phyloP scores from a whole-genome alignment of 2,797 vertebrate species.

The Anabacerthia variegaticeps region DNA sequence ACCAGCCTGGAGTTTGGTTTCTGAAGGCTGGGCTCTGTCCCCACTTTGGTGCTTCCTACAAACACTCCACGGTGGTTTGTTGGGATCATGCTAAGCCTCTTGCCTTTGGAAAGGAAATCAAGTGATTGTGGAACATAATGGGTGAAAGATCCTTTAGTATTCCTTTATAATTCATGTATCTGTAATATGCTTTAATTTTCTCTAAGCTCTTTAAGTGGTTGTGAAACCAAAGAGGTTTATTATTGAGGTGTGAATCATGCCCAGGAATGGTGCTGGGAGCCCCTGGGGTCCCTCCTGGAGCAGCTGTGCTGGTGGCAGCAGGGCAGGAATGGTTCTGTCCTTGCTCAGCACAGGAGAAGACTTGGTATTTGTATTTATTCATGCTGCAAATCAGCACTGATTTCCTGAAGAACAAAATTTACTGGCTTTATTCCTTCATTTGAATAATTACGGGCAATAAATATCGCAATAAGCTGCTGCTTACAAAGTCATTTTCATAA shows the following conservation, averaged over 20 bases:
- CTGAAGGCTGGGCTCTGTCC: background rate
- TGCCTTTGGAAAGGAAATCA: background rate
- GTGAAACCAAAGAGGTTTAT: background rate
- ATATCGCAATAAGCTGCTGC: background rate
- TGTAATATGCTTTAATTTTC: background rate
- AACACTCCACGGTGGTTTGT: background rate
- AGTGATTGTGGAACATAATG: background rate
- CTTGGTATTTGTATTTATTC: background rate
- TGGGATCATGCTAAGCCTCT: background rate
- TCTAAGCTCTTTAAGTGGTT: background rate
- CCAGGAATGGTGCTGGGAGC: background rate
- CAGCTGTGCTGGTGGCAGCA: accelerated
- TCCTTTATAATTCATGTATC: background rate
- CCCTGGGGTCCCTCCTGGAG: background rate
- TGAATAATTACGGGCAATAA: conserved; percentile 19
- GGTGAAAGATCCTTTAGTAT: background rate
- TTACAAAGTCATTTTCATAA: background rate
- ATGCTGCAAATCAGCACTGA: background rate
- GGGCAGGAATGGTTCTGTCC: background rate
- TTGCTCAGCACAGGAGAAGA: background rate
- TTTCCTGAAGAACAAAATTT: background rate
- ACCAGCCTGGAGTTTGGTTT: accelerated
- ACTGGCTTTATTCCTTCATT: background rate
- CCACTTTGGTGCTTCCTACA: background rate
- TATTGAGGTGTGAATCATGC: background rate